Base-by-base conservation (phyloP, 1,140 invertebrate species). In the Procambarus virginalis region DNA sequence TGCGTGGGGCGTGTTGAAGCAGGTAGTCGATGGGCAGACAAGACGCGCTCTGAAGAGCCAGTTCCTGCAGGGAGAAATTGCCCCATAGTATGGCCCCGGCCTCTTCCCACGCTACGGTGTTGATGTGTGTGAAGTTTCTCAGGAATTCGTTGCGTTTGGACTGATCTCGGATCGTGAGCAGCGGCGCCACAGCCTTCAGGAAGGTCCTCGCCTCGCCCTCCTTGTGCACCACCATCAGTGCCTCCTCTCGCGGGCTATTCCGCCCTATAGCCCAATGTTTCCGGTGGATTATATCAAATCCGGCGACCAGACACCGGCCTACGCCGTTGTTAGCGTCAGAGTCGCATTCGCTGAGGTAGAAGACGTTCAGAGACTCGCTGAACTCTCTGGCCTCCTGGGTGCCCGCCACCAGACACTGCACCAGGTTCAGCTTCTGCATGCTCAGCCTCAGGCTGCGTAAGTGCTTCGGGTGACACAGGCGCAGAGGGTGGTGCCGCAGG, bases 61-160 rank as follows among this genome's bases (percentile, higher is more conserved):
- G 58, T 12, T 68, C 82, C 68, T 17, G 60, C 45, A 84, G 68
- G 8, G 64, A 48, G 22, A 17, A 45, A 4, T 73, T 64, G 1
- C 64, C 68, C 46, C 3, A 46, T n/a, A 84, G 46, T 1, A 73
- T 64, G 6, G 45, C 20, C 70, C 17, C 68, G 20, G 70, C 83
- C 70, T 85, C 83, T 17, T 55, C 83, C 83, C 83, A 85, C 10
- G 20, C 14, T 20, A 85, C 17, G 45, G 70, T 20, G 83, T 85
- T 85, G 20, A 85, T 75, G 17, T 49, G 70, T 17, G 83, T 85
- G 49, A 85, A 76, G 46, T 64, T 55, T 20, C 81, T 34, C 34
- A 70, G 64, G 81, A 73, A 84, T 6, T 14, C 22, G 48, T 84
- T 84, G 22, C 14, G 34, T 12, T 6, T 48, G 34, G 64, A 12